Evolutionary conservation across 2,113 vertebrate genomes (phyloP), one percentile per base, ranked within the genome.

Genomic region (Pithys albifrons): DNA sequence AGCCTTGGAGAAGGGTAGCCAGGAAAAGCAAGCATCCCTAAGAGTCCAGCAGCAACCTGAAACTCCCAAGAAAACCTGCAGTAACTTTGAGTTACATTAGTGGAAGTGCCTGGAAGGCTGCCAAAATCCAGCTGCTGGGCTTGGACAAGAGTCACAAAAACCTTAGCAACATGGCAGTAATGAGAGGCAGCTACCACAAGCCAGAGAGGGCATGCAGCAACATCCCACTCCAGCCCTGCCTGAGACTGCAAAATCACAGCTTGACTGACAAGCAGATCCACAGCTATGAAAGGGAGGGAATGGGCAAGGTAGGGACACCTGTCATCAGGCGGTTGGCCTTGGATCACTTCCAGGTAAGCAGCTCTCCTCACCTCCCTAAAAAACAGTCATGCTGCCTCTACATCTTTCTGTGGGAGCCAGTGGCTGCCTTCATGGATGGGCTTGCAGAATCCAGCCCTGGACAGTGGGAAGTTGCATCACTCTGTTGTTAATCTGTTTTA

Each of bases 101-200:
- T 91, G 51, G 79, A 96, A 96, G 88, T 75, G 77, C 92, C 88
- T 96, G 91, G 92, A 97, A 95, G 33, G 55, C 80, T 89, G 88
- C 93, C 96, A 96, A 94, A 97, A 96, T 89, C 85, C 77, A 70
- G 86, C 85, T 87, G 80, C 83, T 91, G 59, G 46, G 35, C 66
- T 95, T 95, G 90, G 88, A 91, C 83, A 85, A 89, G 77, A 93
- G 65, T 94, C 85, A 62, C 0, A 1, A 94, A 94, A 89, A 35
- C 88, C 67, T 73, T 51, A 80, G 78, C 67, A 93, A 73, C 76
- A n/a, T 37, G 92, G 95, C n/a, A 92, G 58, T 66, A 91, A 83
- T 29, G 85, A 88, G 70, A 89, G 27, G 29, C 69, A 88, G 73
- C 65, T 65, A 88, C 23, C 18, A 49, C 2, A 7, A 82, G 55